phyloP scores from a whole-genome alignment of 2,888 invertebrate species.

The Andrena praecox region DNA sequence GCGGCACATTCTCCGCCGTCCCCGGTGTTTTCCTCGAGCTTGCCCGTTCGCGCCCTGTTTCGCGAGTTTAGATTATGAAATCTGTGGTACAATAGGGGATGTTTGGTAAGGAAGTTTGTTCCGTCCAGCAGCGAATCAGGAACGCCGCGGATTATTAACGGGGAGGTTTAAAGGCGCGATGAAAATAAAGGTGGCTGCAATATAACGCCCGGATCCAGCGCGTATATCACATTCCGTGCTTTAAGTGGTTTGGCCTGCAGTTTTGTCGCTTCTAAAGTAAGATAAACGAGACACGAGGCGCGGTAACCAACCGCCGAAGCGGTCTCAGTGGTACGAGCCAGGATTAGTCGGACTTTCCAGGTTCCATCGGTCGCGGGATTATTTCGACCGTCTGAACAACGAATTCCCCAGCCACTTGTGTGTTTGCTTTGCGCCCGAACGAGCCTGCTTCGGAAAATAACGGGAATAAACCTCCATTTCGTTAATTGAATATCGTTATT shows the following conservation, averaged over 20 bases:
- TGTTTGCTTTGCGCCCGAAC: too few species aligned
- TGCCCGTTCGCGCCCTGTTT: too few species aligned
- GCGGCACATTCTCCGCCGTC: too few species aligned
- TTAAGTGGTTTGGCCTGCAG: conserved; percentile 20
- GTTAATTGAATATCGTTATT: too few species aligned
- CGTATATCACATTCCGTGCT: conserved; percentile 1
- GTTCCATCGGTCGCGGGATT: neutral
- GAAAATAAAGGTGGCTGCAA: too few species aligned
- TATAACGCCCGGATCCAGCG: neutral
- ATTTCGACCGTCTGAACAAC: neutral
- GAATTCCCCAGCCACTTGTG: neutral
- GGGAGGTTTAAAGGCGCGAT: neutral
- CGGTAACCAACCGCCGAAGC: neutral
- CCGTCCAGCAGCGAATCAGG: neutral
- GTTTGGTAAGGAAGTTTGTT: neutral
- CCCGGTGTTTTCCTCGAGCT: too few species aligned
- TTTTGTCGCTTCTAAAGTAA: conserved; percentile 14
- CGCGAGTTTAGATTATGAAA: too few species aligned
- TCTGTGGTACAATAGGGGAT: too few species aligned
- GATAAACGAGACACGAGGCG: conserved; percentile 5
- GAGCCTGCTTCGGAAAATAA: too few species aligned
- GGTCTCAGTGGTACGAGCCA: conserved; percentile 26
- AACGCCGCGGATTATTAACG: neutral
- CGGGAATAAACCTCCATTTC: too few species aligned
- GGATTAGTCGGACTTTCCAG: conserved; percentile 13